Conservation (phyloP, 2,797 vertebrate genomes). For the Crocodylus rhombifer region DNA sequence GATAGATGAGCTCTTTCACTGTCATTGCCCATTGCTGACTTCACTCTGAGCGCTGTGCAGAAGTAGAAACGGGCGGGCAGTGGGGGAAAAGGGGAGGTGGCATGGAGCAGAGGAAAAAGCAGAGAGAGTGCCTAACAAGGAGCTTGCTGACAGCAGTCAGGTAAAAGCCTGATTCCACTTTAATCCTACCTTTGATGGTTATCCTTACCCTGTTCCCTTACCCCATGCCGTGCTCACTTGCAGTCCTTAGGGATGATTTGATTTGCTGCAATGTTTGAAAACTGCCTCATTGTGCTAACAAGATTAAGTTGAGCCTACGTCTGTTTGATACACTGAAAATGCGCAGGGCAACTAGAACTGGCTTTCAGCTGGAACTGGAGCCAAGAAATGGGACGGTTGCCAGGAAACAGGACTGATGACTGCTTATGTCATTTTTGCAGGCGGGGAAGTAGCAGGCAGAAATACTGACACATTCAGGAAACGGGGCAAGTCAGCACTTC, state of each 20-base stretch:
- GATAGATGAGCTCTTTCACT: conserved; percentile 81
- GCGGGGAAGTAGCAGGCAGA: conserved; percentile 69
- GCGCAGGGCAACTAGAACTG: conserved; percentile 88
- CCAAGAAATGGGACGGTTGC: conserved; percentile 85
- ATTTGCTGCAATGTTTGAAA: conserved; percentile 92
- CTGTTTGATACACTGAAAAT: conserved; percentile 87
- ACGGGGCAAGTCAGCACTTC: not conserved
- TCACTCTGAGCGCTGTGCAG: conserved; percentile 6
- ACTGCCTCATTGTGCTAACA: conserved; percentile 90
- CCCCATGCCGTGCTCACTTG: conserved; percentile 46
- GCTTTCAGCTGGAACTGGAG: conserved; percentile 82
- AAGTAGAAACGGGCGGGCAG: not conserved
- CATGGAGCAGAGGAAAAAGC: conserved; percentile 14
- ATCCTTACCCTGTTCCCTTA: not conserved
- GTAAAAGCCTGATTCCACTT: not conserved
- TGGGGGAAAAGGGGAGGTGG: not conserved
- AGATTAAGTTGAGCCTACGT: conserved; percentile 90
- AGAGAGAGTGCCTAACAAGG: not conserved
- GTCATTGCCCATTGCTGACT: conserved; percentile 71
- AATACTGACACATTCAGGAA: conserved; percentile 43
- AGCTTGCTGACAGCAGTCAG: not conserved
- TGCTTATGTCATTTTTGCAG: conserved; percentile 78
- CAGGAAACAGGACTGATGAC: conserved; percentile 85
- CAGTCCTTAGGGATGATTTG: conserved; percentile 89
- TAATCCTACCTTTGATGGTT: conserved; percentile 65